phyloP scores from a whole-genome alignment of 2,888 invertebrate genomes.

The Microchrysa polita region DNA sequence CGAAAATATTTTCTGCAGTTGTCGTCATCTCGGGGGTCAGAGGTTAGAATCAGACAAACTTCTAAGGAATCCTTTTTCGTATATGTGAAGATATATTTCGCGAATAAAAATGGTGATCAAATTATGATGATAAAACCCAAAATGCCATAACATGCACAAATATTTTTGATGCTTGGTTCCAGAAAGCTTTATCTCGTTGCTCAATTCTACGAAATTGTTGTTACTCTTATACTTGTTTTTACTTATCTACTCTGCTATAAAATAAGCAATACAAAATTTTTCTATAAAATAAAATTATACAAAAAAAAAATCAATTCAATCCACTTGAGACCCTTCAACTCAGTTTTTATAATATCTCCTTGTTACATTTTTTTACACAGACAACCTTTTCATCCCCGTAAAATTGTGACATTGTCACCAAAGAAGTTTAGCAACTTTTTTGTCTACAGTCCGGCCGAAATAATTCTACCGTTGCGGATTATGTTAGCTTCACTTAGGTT shows the following conservation, averaged over 20 bases:
- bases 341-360: slow-evolving; percentile 21
- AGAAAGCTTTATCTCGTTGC: too few relatives aligned
- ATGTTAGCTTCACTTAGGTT: too few relatives aligned
- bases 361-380: not conserved
- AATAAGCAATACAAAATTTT: too few relatives aligned
- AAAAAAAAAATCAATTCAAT: slow-evolving; percentile 7
- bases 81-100: not conserved
- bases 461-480: slow-evolving; percentile 25
- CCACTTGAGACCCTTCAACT: not conserved
- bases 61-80: slow-evolving; percentile 15
- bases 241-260: too few relatives aligned
- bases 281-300: not conserved
- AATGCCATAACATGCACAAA: not conserved
- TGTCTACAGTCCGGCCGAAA: slow-evolving; percentile 6
- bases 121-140: not conserved
- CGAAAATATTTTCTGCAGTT: too few relatives aligned
- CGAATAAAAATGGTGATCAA: slow-evolving; percentile 17
- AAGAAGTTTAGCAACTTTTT: slow-evolving; percentile 42
- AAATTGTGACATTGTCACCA: slow-evolving; percentile 32
- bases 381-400: slow-evolving; percentile 15
- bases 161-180: too few relatives aligned
- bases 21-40: slow-evolving; percentile 10
- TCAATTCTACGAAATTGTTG: too few relatives aligned
- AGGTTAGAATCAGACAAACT: slow-evolving; percentile 32
- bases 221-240: too few relatives aligned